Evolutionary conservation across 2,888 invertebrate species (phyloP), one percentile per base, ranked within the genome.

Genomic region (Cotesia congregata): DNA sequence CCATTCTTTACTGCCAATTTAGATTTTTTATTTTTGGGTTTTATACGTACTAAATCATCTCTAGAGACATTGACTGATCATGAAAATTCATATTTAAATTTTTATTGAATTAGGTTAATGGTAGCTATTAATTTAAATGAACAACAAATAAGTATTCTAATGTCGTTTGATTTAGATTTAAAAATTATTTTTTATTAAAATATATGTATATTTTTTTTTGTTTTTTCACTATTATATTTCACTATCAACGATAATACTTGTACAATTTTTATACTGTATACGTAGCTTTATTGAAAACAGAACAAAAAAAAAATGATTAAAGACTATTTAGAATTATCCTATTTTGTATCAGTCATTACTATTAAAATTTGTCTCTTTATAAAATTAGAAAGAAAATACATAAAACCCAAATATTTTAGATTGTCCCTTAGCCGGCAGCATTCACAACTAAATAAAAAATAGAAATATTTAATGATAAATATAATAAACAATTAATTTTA

Each of bases 1-100:
- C 87, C 86, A 87, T 82, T 84, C 84, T 87, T 83, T 87, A 88
- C 89, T 89, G 89, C 88, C 88, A 89, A 86, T 86, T 88, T 87
- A 83, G 85, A 83, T 83, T 78, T 84, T 82, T 79, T 80, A 79
- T 81, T 81, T 85, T 87, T 85, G 86, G 86, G 85, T 87, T 87
- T 87, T 86, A 85, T 85, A 84, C 77, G 81, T 12, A 50, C 50
- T 12, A 50, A 50, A 81, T 75, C 72, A 77, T 67, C 20, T 65
- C 77, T 74, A 76, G 73, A 76, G 15, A 69, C 60, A 78, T n/a
- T 65, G 73, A 75, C 73, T 73, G 77, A 77, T 70, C 39, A 38
- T n/a, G 17, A 38, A 38, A 40, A 73, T 20, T 75, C 73, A 76
- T 77, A 78, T 77, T 74, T 39, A 30, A 30, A 30, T 30, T 64